Conservation (phyloP, 2,113 vertebrate genomes). For the Macrotis lagotis region DNA sequence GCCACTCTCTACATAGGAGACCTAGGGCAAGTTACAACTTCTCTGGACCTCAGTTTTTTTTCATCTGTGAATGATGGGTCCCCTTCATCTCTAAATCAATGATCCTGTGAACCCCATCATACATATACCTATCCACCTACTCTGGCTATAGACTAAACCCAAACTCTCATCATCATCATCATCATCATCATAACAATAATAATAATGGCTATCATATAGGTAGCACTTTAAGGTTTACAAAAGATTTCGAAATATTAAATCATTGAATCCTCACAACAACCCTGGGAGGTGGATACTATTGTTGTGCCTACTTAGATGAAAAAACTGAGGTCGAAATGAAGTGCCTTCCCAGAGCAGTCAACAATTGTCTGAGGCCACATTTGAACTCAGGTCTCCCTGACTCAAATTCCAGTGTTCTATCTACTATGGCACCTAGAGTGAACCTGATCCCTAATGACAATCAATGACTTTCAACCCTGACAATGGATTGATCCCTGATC, state of each 20-base stretch:
- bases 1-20: neutral
- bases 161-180: no score
- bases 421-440: neutral
- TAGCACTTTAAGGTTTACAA: neutral
- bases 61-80: neutral
- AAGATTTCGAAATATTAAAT: neutral
- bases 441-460: neutral
- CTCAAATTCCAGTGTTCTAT: neutral
- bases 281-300: neutral
- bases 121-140: neutral
- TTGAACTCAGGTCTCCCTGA: neutral
- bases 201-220: neutral
- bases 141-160: neutral
- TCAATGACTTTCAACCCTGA: neutral
- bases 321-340: neutral
- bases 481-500: neutral
- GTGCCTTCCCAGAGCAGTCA: neutral
- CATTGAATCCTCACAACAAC: neutral
- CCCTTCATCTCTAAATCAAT: neutral
- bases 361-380: neutral
- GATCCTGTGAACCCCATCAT: neutral
- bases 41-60: neutral
- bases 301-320: neutral
- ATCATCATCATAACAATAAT: no score
- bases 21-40: neutral